Conservation (phyloP, 2,113 vertebrate genomes). For the Lutjanus erythropterus region DNA sequence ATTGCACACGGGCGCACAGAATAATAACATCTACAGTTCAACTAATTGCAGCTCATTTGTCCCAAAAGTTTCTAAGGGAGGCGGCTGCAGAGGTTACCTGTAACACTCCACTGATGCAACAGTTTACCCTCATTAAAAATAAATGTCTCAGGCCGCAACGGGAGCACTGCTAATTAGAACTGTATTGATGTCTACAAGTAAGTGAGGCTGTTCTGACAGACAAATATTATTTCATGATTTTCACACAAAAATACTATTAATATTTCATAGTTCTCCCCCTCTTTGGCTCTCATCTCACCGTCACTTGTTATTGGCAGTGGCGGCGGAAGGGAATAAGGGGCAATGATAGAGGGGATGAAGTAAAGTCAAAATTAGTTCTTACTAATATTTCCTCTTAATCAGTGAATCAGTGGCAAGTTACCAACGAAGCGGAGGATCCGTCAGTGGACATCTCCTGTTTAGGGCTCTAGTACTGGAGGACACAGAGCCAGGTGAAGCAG, state of each 20-base stretch:
- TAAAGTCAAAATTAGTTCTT: not conserved
- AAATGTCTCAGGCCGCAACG: not conserved
- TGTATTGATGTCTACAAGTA: slow-evolving; percentile 14
- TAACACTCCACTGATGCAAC: not conserved
- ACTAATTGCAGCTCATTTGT: slow-evolving; percentile 21
- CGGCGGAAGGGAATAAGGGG: not conserved
- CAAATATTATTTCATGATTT: slow-evolving; percentile 6
- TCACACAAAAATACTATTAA: not conserved
- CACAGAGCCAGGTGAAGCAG: not conserved
- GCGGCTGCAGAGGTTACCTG: slow-evolving; percentile 7
- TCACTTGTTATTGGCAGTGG: not conserved
- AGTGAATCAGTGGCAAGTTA: not conserved
- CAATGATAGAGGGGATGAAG: not conserved
- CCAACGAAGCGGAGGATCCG: not conserved
- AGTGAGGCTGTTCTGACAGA: not conserved
- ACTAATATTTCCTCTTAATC: not conserved
- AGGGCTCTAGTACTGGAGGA: not conserved
- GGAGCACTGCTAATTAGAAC: slow-evolving; percentile 22
- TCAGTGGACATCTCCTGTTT: not conserved
- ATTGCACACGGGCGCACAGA: not conserved
- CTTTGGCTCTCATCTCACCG: no score
- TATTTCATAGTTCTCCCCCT: not conserved
- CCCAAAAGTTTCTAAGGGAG: slow-evolving; percentile 11
- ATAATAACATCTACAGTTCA: slow-evolving; percentile 2
- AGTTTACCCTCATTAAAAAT: slow-evolving; percentile 49